Base-by-base conservation (phyloP, 2,797 vertebrate species). In the Allobates femoralis region DNA sequence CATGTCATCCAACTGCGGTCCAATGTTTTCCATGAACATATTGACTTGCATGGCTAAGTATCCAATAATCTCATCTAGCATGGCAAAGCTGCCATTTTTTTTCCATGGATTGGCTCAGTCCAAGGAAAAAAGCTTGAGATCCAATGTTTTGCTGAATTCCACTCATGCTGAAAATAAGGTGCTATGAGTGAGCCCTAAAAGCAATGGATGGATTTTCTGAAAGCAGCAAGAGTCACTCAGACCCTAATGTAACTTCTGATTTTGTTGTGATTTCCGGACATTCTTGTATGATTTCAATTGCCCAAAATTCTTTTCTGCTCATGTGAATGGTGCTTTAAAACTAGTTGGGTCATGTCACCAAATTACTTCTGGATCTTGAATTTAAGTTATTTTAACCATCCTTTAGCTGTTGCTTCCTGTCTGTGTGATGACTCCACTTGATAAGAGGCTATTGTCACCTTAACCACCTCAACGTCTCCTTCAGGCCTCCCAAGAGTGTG, bases 381-480 rank as follows among this genome's bases (percentile, higher is more conserved):
- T 56, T 46, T 74, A 21, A 58, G 69, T 7, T 58, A 74, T 60
- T 83, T 73, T 51, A 37, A 66, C 66, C 66, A 60, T 51, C n/a
- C 19, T 84, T 11, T 51, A 64, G 58, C 60, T 81, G 69, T 84
- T 55, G 4, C 18, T 66, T 88, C 69, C 77, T 85, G 86, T 84
- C 77, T 88, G 58, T 41, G 23, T 56, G 82, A 80, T 85, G 67
- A 80, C 76, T 84, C 76, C 66, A 34, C n/a, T 32, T 84, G 86
- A 88, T 88, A 80, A 75, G 34, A 79, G 58, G 23, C 50, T 73
- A 81, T 81, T 87, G 86, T 60, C 86, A 84, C 82, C 67, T 87
- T 76, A 66, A 67, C 58, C 75, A 37, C 58, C 67, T 88, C 55
- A 64, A 26, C 46, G 82, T 88, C 86, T 88, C 69, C 86, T 79